Percentiles rank a stretch among this genome's conserved stretches.
phyloP scores from a whole-genome alignment of 2,888 invertebrate species.

The Xestobium rufovillosum region DNA sequence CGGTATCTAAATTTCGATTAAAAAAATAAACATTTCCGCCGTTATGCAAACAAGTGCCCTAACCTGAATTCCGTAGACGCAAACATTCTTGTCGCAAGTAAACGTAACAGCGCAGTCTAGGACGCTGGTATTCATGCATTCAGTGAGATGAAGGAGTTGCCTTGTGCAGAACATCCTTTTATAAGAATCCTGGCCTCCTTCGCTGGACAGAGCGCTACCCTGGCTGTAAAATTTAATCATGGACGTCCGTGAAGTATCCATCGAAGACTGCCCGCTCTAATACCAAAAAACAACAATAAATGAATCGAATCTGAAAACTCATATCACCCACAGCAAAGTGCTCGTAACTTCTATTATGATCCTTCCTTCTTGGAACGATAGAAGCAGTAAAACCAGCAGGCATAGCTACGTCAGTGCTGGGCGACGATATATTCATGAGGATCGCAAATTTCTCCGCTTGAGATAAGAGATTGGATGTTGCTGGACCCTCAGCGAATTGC shows the following conservation, averaged over 20 bases:
- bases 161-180: conserved; percentile 63
- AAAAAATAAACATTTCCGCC: conserved; percentile 18
- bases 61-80: conserved; percentile 64
- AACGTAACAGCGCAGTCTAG: conserved; percentile 74
- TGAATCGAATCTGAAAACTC: too few relatives aligned
- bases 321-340: background rate
- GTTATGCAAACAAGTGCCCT: conserved; percentile 14
- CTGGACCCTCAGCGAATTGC: conserved; percentile 78
- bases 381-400: conserved; percentile 64
- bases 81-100: conserved; percentile 73
- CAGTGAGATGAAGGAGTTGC: conserved; percentile 58
- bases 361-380: conserved; percentile 45
- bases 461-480: conserved; percentile 62
- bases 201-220: conserved; percentile 24
- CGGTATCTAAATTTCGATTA: conserved; percentile 65
- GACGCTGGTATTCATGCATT: conserved; percentile 66
- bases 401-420: conserved; percentile 60
- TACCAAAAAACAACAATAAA: conserved; percentile 12
- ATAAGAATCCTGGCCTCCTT: conserved; percentile 28
- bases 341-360: conserved; percentile 12
- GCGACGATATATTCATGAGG: conserved; percentile 74
- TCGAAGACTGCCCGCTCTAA: conserved; percentile 30
- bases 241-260: conserved; percentile 38
- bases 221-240: conserved; percentile 33
- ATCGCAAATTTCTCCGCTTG: conserved; percentile 74